Conservation (phyloP, 2,888 invertebrate species). For the Synanthedon tipuliformis region DNA sequence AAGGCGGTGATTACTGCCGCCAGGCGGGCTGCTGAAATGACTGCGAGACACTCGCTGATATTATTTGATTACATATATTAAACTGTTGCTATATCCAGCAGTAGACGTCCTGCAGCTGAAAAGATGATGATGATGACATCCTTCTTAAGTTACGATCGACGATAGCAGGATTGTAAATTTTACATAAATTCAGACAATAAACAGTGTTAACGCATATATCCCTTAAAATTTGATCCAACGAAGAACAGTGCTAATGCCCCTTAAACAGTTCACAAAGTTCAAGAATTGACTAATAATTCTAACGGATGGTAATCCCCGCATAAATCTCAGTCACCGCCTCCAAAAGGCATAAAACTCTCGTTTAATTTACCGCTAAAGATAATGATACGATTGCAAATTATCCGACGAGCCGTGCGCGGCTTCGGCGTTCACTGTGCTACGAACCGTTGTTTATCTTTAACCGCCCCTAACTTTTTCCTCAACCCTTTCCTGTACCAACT, state of each 20-base stretch:
- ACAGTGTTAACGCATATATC: too few relatives aligned
- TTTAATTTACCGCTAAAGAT: constrained; percentile 47
- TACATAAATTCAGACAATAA: too few relatives aligned
- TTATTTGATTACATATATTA: too few relatives aligned
- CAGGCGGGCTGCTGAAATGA: too few relatives aligned
- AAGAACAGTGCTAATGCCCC: constrained; percentile 1
- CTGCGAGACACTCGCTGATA: too few relatives aligned
- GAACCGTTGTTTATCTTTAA: constrained; percentile 63
- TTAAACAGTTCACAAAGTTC: constrained; percentile 10
- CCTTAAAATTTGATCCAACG: neutral
- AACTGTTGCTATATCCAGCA: too few relatives aligned
- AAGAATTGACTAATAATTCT: constrained; percentile 20
- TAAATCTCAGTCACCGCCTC: constrained; percentile 31
- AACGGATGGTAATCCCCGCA: constrained; percentile 8
- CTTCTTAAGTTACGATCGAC: too few relatives aligned
- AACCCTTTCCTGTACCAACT: constrained; percentile 37
- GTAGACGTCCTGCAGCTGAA: too few relatives aligned
- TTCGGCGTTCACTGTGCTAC: constrained; percentile 21
- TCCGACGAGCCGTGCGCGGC: constrained; percentile 25
- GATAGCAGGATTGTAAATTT: too few relatives aligned
- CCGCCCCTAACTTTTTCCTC: constrained; percentile 57
- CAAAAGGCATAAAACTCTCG: constrained; percentile 36
- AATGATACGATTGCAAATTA: constrained; percentile 62
- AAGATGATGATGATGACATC: too few relatives aligned
- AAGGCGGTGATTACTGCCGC: too few relatives aligned